A percentile compares a stretch with the other conserved stretches of the same genome.
Evolutionary conservation across 2,113 vertebrate species (phyloP).

Genomic region (Amazona guildingii): DNA sequence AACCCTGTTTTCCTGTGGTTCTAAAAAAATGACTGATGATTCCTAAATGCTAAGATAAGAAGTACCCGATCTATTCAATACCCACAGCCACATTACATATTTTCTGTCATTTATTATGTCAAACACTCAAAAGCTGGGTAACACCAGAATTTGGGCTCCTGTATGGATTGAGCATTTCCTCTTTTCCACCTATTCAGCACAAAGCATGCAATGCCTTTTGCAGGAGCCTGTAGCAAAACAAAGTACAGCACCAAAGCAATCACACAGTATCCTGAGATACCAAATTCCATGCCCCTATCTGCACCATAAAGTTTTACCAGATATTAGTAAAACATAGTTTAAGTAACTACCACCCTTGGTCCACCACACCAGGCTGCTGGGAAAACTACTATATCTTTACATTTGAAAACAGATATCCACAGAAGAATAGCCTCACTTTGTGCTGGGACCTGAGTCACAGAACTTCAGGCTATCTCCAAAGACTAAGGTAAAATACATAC

Average conservation of each 20-base stretch:
- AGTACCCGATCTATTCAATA: neutral
- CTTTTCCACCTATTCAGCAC: neutral
- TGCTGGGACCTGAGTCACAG: too few species aligned
- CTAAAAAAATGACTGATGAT: neutral
- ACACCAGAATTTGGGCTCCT: neutral
- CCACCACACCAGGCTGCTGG: neutral
- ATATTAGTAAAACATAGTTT: neutral
- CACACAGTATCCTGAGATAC: neutral
- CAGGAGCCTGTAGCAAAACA: neutral
- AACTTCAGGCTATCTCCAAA: neutral
- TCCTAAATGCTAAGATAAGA: neutral
- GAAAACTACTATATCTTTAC: neutral
- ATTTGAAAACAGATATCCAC: too few species aligned
- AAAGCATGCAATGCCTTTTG: neutral
- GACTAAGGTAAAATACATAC: neutral
- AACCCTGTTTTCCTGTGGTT: neutral
- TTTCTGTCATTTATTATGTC: neutral
- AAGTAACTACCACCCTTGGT: neutral
- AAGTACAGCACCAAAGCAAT: neutral
- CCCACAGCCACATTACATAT: neutral
- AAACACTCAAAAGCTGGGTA: neutral
- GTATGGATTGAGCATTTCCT: neutral
- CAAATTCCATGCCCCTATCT: neutral
- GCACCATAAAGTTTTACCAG: neutral
- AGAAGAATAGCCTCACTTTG: too few species aligned